These are phyloP conservation scores for Ophion obscuratus DNA, from an alignment of 2,888 invertebrate species.

Conservation along the genomic window DNA sequence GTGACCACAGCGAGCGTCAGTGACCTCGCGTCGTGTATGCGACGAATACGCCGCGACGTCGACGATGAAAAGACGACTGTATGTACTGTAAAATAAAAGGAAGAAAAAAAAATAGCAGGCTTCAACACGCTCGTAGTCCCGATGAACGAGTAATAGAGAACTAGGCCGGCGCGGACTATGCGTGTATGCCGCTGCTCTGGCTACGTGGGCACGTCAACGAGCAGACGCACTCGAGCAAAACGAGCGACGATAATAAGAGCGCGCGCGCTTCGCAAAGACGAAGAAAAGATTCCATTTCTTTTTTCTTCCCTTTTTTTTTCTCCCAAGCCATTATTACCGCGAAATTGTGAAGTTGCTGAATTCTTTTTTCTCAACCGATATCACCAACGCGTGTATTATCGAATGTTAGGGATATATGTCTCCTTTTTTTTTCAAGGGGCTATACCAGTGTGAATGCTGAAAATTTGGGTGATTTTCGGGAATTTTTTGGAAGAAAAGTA, in stretches of 20 bases:
- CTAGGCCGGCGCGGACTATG: conserved; percentile 58
- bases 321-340: not conserved
- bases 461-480: too few relatives aligned
- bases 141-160: conserved; percentile 59
- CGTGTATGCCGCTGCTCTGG: conserved; percentile 14
- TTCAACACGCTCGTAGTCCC: conserved; percentile 33
- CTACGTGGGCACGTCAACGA: conserved; percentile 51
- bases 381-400: not conserved
- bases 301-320: not conserved
- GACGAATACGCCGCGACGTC: conserved; percentile 43
- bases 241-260: conserved; percentile 65
- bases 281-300: conserved; percentile 26
- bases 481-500: too few relatives aligned
- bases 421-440: not conserved
- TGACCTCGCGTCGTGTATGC: conserved; percentile 63
- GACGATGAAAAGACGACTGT: conserved; percentile 42
- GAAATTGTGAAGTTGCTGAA: not conserved
- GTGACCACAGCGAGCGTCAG: conserved; percentile 58
- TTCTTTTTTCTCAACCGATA: not conserved
- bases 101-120: conserved; percentile 22
- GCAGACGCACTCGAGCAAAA: conserved; percentile 60
- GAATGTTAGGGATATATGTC: not conserved
- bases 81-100: conserved; percentile 24
- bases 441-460: too few relatives aligned
- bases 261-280: conserved; percentile 47